Conservation (phyloP, 2,888 invertebrate species). For the Mechanitis mazaeus region DNA sequence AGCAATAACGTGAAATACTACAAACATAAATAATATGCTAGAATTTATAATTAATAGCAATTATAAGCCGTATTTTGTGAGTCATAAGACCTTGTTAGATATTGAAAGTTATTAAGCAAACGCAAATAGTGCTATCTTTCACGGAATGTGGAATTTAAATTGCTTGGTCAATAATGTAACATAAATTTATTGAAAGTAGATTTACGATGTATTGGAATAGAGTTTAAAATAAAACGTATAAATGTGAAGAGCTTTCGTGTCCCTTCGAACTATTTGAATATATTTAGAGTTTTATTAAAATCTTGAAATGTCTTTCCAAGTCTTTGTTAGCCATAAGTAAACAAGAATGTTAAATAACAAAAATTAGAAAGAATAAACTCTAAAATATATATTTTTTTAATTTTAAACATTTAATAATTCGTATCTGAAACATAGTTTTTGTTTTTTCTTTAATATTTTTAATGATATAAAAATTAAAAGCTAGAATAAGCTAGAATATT, state of each 20-base stretch:
- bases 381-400: too few species aligned
- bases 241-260: not conserved
- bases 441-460: too few species aligned
- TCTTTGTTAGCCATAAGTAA: too few species aligned
- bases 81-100: conserved; percentile 11
- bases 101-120: conserved; percentile 6
- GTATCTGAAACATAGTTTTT: too few species aligned
- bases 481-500: too few species aligned
- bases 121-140: conserved; percentile 15
- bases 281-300: conserved; percentile 22
- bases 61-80: conserved; percentile 9
- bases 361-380: too few species aligned
- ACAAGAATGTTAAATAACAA: too few species aligned
- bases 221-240: conserved; percentile 8
- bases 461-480: too few species aligned
- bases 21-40: conserved; percentile 5
- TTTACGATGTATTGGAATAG: conserved; percentile 4
- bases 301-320: not conserved
- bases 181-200: conserved; percentile 8
- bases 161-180: conserved; percentile 14
- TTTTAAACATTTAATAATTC: too few species aligned
- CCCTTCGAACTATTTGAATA: conserved; percentile 16
- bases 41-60: conserved; percentile 11
- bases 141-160: conserved; percentile 24
- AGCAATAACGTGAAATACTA: conserved; percentile 14